Base-by-base conservation (phyloP, 2,797 vertebrate species). In the Melanotaenia maccullochi region DNA sequence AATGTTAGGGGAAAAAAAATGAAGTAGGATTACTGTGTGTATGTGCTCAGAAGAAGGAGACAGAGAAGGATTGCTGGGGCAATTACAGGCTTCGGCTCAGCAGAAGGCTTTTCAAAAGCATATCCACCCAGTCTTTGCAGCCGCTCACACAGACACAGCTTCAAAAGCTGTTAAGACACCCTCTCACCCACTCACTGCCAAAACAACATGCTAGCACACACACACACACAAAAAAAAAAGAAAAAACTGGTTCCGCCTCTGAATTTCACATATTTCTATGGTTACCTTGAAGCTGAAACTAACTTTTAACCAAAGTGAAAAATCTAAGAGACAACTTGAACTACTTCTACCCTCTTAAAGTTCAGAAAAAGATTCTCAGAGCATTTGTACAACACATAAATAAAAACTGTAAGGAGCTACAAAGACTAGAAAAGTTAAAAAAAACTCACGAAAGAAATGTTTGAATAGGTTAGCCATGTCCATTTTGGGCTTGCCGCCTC, bases 401-500 rank as follows among this genome's bases (percentile, higher is more conserved):
- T 60, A 72, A 40, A 28, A 65, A 42, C 38, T 79, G 58, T 13
- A 42, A 62, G 57, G 12, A 60, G 54, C 57, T 9, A 82, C 40
- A 68, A 81, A 79, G 69, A 73, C n/a, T 5, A 68, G 36, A 40
- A 85, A 92, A 86, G 74, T 68, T 24, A 7, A 30, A 78, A 30
- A 78, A 93, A 93, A 97, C 96, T 96, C 94, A 97, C 96, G 94
- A 89, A 96, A 97, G 93, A 97, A 95, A 83, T 95, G 95, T 91
- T 96, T 97, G 91, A 96, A 94, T 92, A 95, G 88, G 91, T 96
- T 96, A 93, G 96, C 91, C 95, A 95, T 96, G 94, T 96, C 95
- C 96, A 97, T 96, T 94, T 92, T 94, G 91, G 92, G 92, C 90
- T 92, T 49, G 87, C 87, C n/a, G 81, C 61, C 86, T 83, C 87